Conservation (phyloP, 2,113 vertebrate genomes). For the Myocastor coypus region DNA sequence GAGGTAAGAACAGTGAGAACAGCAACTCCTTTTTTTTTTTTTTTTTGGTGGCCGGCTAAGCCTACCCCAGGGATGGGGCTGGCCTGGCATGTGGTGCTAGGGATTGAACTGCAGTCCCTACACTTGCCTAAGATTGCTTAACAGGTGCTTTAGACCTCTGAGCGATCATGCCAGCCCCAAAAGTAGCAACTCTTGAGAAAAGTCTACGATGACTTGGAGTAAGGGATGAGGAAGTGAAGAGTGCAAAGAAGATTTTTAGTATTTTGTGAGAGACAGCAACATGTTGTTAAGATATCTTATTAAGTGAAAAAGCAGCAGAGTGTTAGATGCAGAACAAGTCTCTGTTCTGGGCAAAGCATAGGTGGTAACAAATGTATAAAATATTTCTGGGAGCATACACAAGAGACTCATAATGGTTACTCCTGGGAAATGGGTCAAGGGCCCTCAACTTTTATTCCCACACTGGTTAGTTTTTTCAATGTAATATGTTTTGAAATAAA, state of each 20-base stretch:
- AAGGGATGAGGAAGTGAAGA: background rate
- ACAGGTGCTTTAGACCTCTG: too few species aligned
- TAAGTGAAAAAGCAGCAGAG: background rate
- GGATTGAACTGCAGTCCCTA: too few species aligned
- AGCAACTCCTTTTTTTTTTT: too few species aligned
- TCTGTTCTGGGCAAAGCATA: background rate
- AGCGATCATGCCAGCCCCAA: too few species aligned
- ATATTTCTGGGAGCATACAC: background rate
- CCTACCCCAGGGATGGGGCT: too few species aligned
- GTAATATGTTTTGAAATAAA: constrained; percentile 61
- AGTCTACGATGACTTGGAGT: background rate
- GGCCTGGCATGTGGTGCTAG: too few species aligned
- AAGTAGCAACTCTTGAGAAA: background rate
- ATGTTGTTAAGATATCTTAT: background rate
- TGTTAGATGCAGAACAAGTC: background rate
- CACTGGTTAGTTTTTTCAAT: background rate
- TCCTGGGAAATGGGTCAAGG: background rate
- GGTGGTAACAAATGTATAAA: background rate
- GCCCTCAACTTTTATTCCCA: background rate
- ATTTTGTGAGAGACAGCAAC: background rate
- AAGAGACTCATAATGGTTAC: background rate
- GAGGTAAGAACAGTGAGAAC: background rate
- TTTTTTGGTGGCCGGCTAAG: too few species aligned
- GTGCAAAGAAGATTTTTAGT: background rate
- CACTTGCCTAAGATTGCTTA: too few species aligned